phyloP scores from a whole-genome alignment of 1,140 invertebrate species.

The Saxidomus purpurata region DNA sequence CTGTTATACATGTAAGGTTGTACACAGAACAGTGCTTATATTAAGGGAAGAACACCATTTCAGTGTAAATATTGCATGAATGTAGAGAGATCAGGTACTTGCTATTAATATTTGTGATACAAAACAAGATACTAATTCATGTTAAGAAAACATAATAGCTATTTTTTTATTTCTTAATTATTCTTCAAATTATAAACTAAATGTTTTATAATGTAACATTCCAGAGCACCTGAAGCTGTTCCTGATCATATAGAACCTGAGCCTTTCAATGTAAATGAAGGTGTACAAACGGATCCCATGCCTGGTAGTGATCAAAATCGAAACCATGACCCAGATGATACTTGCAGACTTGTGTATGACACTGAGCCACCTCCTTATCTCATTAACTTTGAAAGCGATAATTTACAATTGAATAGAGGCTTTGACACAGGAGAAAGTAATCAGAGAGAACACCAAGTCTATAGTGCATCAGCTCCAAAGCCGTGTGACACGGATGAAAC shows the following conservation, averaged over 20 bases:
- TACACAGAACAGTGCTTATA: too few species aligned
- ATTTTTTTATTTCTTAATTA: too few species aligned
- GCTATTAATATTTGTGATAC: too few species aligned
- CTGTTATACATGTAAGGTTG: too few species aligned
- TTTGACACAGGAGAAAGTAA: background rate
- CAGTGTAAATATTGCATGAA: too few species aligned
- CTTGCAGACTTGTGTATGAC: conserved; percentile 13
- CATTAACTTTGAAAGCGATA: conserved; percentile 1
- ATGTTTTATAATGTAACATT: background rate
- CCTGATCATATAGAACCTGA: background rate
- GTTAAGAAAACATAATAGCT: too few species aligned
- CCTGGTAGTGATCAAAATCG: background rate
- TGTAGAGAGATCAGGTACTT: too few species aligned
- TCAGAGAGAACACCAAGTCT: background rate
- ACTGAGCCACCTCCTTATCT: background rate
- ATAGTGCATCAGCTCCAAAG: background rate
- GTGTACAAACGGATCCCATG: background rate
- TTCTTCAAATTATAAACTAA: too few species aligned
- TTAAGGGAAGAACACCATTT: too few species aligned
- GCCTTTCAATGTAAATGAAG: background rate
- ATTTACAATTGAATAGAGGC: background rate
- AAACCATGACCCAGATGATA: conserved; percentile 5
- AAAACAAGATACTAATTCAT: too few species aligned
- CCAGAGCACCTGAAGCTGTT: background rate
- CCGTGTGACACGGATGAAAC: background rate